These are phyloP conservation scores for Grallaria varia DNA, from an alignment of 2,113 vertebrate species.

Conservation along the genomic window DNA sequence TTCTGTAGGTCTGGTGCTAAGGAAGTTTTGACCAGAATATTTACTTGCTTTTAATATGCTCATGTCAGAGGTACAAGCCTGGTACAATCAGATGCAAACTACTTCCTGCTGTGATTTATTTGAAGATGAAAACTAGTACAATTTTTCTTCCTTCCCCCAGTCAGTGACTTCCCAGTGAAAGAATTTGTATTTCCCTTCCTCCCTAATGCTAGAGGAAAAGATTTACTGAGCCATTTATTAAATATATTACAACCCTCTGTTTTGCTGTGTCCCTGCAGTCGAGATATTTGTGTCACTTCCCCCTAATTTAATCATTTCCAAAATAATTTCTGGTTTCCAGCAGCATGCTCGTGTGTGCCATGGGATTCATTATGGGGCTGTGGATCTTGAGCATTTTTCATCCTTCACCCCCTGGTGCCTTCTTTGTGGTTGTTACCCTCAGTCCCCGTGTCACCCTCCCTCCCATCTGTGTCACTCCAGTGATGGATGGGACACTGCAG, in stretches of 20 bases:
- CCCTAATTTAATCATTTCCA: conserved; percentile 38
- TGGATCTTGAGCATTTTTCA: neutral
- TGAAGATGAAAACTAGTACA: neutral
- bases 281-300: conserved; percentile 31
- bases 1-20: neutral
- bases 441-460: neutral
- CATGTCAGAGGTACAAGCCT: neutral
- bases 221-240: conserved; percentile 39
- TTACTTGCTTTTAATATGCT: neutral
- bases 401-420: neutral
- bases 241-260: conserved; percentile 19
- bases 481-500: neutral
- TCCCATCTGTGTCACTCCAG: neutral
- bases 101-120: conserved; percentile 16
- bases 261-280: neutral
- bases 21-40: neutral
- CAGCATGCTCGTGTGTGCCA: neutral
- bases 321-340: conserved; percentile 41
- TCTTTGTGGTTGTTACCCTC: neutral
- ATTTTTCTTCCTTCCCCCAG: conserved; percentile 18
- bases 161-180: neutral
- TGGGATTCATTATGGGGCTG: neutral
- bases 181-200: conserved; percentile 14
- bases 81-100: neutral
- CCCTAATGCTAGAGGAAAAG: neutral